A percentile compares a stretch with the other conserved stretches of the same genome.
Conservation (phyloP, 2,888 invertebrate genomes). For the Ichneumoninae sp. region DNA sequence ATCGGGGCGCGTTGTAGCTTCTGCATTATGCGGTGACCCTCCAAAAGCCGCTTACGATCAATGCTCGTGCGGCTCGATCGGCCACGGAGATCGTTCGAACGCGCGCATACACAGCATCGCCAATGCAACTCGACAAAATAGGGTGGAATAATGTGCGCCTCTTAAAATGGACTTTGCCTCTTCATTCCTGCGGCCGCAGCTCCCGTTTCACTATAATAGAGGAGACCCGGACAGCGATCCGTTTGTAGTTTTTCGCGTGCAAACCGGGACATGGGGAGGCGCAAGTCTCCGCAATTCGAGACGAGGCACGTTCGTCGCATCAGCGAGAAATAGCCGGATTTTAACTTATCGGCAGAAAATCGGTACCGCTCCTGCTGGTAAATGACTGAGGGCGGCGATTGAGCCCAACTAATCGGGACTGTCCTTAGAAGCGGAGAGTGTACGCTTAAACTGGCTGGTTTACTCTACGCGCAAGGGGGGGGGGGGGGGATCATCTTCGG, state of each 20-base stretch:
- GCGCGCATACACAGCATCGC: conserved; percentile 1
- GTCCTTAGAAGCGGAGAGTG: conserved; percentile 7
- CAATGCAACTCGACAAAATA: conserved; percentile 40
- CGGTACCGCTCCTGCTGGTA: conserved; percentile 57
- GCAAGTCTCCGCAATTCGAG: conserved; percentile 72
- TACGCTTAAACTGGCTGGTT: conserved; percentile 50
- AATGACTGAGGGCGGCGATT: conserved; percentile 45
- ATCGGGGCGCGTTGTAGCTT: conserved; percentile 63
- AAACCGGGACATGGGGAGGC: conserved; percentile 25
- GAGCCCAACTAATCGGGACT: conserved; percentile 55
- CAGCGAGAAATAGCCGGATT: conserved; percentile 55
- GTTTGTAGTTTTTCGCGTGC: conserved; percentile 48
- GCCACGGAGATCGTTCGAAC: conserved; percentile 16
- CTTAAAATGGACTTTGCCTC: conserved; percentile 44
- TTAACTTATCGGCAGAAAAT: conserved; percentile 63
- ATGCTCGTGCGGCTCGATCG: conserved; percentile 66
- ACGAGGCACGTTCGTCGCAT: conserved; percentile 74
- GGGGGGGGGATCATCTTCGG: conserved; percentile 51
- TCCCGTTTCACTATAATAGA: conserved; percentile 39
- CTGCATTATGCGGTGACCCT: conserved; percentile 51
- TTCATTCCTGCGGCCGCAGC: not conserved
- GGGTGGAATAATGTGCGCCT: conserved; percentile 41
- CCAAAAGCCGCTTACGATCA: conserved; percentile 80
- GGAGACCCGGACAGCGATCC: conserved; percentile 52
- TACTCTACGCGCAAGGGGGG: conserved; percentile 23